Evolutionary conservation across 2,113 vertebrate genomes (phyloP).

Genomic region (Dasyurus viverrinus): DNA sequence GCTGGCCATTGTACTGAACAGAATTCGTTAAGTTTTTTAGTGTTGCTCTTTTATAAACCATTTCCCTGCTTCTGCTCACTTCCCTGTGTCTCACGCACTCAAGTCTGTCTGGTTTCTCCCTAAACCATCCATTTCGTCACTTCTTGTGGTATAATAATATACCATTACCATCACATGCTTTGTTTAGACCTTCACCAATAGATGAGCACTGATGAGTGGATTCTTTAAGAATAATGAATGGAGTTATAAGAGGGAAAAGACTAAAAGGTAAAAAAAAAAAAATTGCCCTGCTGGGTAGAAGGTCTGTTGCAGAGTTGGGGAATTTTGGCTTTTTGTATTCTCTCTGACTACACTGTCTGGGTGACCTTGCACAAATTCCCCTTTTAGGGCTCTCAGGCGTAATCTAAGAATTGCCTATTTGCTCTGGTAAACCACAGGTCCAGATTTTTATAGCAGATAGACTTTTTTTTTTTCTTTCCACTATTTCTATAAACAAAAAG

Average conservation of each 20-base stretch:
- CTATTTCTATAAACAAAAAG: neutral
- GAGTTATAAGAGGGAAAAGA: neutral
- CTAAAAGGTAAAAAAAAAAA: neutral
- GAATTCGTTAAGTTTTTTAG: no score
- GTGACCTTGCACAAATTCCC: neutral
- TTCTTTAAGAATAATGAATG: neutral
- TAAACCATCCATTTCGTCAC: no score
- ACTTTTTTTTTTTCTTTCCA: neutral
- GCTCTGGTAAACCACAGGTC: neutral
- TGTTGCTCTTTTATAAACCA: no score
- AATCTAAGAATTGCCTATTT: neutral
- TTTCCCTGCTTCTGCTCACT: no score
- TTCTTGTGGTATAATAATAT: no score
- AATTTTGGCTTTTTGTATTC: neutral
- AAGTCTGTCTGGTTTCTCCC: no score
- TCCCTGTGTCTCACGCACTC: no score
- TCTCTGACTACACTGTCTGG: neutral
- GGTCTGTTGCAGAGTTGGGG: neutral
- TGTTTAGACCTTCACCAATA: no score
- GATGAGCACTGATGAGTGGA: no score
- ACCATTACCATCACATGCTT: no score
- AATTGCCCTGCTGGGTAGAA: neutral
- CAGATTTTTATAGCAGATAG: neutral
- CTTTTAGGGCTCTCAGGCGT: neutral
- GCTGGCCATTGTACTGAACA: no score